A percentile compares a stretch with the other conserved stretches of the same genome.
Evolutionary conservation across 1,140 invertebrate species (phyloP).

Genomic region (Pseudobourletiella spinata): DNA sequence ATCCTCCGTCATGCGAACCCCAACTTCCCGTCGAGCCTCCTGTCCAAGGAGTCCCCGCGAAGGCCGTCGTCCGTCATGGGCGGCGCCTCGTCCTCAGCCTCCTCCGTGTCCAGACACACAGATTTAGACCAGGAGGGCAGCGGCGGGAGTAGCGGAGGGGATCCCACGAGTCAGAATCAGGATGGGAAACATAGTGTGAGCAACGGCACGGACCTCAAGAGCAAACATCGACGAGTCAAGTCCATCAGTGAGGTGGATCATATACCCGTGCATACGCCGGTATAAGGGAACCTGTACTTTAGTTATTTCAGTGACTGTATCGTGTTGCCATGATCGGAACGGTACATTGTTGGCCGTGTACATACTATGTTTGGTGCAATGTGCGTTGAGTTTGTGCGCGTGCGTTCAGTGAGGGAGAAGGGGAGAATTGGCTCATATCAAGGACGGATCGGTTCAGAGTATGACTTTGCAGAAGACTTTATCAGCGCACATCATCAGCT

Average conservation of each 20-base stretch:
- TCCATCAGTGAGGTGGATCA: constrained; percentile 62
- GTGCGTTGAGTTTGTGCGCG: too few relatives aligned
- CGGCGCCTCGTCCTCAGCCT: background rate
- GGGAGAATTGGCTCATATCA: too few relatives aligned
- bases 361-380: too few relatives aligned
- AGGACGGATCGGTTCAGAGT: too few relatives aligned
- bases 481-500: too few relatives aligned
- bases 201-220: background rate
- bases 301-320: too few relatives aligned
- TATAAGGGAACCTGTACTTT: too few relatives aligned
- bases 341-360: too few relatives aligned
- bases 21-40: background rate
- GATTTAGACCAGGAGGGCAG: constrained; percentile 5
- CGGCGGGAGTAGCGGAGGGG: background rate
- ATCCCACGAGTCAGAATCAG: constrained; percentile 1
- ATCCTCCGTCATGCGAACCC: constrained; percentile 11
- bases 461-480: too few relatives aligned
- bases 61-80: background rate
- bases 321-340: too few relatives aligned
- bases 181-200: background rate
- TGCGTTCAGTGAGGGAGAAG: too few relatives aligned
- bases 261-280: constrained; percentile 43
- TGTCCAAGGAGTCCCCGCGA: background rate
- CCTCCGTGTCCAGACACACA: background rate
- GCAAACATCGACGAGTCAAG: constrained; percentile 57